Base-by-base conservation (phyloP, 2,888 invertebrate species). In the Drosophila testacea region DNA sequence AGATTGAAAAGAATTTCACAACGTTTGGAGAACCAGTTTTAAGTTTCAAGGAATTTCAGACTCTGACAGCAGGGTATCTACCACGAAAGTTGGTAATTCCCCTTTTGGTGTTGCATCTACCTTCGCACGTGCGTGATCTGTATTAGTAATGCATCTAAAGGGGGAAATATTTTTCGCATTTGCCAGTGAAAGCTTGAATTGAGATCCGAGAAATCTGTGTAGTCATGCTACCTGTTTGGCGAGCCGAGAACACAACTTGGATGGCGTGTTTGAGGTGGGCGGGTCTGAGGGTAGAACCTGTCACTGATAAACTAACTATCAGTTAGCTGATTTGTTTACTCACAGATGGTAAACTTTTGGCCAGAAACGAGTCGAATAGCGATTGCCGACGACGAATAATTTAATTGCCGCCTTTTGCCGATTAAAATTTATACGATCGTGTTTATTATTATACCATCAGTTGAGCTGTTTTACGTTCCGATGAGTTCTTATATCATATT, bases 361-460 rank as follows among this genome's bases (percentile, higher is more conserved):
- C 34, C 44, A 34, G 13, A 42, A 54, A 54, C 52, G 10, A 52
- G 39, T 36, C 5, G 56, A 22, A 22, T 22, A 22, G 22, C 22
- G 22, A 22, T 22, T 22, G 22, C 22, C 22, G 22, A 22, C 16
- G 16, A 38, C 38, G 47, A 36, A 47, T 50, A 30, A 44, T 57
- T 68, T 65, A 73, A 77, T 68, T 68, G 77, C 48, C 39, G 63
- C 48, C 63, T 13, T 54, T 70, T 47, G 46, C 44, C 64, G 78
- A 76, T 77, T 77, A 59, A 51, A 72, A 60, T 39, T 50, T 76
- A 77, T 76, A 76, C 64, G 68, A 73, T 68, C 61, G 52, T 36
- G 44, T 73, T 73, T 73, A 64, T 59, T 48, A 39, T 59, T 51
- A 39, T 55, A 54, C 47, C 41, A 71, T 41, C 41, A n/a, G 51